Conservation (phyloP, 2,797 vertebrate species). For the Enteromius argenteus region DNA sequence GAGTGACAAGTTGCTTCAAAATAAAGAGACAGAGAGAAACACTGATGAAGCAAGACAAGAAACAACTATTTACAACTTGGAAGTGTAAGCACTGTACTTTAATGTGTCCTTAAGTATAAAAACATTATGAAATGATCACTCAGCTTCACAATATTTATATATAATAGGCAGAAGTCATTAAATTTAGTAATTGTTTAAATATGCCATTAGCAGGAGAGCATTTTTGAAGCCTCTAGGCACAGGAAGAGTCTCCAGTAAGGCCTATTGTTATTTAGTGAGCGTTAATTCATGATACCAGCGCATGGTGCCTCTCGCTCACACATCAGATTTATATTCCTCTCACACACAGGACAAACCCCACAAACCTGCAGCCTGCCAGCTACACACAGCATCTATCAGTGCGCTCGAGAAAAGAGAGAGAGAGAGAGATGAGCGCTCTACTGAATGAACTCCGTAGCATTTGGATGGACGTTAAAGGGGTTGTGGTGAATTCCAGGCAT, state of each 20-base stretch:
- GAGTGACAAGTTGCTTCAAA: not conserved
- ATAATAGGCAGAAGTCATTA: not conserved
- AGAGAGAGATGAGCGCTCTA: not conserved
- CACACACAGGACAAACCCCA: slow-evolving; percentile 55
- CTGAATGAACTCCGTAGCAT: slow-evolving; percentile 18
- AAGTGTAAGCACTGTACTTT: not conserved
- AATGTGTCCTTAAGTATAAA: not conserved
- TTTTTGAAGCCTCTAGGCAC: slow-evolving; percentile 5
- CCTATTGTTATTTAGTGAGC: slow-evolving; percentile 15
- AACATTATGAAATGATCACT: not conserved
- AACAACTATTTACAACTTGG: not conserved
- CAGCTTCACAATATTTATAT: not conserved
- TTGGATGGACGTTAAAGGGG: slow-evolving; percentile 22
- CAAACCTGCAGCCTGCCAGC: slow-evolving; percentile 52
- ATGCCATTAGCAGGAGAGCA: not conserved
- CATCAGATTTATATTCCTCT: slow-evolving; percentile 40
- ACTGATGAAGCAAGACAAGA: slow-evolving; percentile 50
- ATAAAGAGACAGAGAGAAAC: not conserved
- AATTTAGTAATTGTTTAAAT: not conserved
- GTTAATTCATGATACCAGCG: slow-evolving; percentile 6
- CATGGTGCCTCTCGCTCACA: slow-evolving; percentile 27
- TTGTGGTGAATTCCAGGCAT: slow-evolving; percentile 29
- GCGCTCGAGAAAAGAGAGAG: slow-evolving; percentile 1
- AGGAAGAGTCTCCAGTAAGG: not conserved
- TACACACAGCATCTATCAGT: slow-evolving; percentile 44